These are phyloP conservation scores for Narcine bancroftii DNA, from an alignment of 2,113 vertebrate species.

Conservation along the genomic window DNA sequence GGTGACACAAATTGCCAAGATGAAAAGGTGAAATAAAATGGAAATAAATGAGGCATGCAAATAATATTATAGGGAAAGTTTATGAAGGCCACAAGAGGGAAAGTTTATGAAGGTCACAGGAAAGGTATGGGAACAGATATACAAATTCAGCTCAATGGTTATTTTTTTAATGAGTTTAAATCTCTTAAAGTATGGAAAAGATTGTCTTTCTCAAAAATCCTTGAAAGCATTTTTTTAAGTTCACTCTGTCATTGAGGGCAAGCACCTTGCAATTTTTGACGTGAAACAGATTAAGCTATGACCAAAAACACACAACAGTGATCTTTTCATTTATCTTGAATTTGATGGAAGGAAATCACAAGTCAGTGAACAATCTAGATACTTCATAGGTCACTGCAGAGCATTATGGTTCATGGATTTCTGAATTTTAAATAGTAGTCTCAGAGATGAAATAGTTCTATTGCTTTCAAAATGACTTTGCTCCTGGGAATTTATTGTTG, in stretches of 20 bases:
- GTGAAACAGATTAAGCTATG: neutral
- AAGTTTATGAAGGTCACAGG: neutral
- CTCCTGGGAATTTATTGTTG: neutral
- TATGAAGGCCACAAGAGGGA: neutral
- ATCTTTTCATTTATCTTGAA: neutral
- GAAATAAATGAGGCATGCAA: neutral
- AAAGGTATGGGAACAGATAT: neutral
- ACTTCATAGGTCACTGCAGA: neutral
- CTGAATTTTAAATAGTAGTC: neutral
- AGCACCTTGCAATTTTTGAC: neutral
- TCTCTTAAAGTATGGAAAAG: neutral
- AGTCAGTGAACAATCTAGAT: neutral
- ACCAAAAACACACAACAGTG: neutral
- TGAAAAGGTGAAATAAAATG: neutral
- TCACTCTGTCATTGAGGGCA: neutral
- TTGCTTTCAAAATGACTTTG: neutral
- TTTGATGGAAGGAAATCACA: neutral
- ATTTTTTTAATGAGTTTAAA: neutral
- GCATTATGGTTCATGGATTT: neutral
- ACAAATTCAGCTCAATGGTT: neutral
- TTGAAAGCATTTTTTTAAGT: neutral
- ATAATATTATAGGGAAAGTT: neutral
- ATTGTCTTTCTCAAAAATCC: neutral
- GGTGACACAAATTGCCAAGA: too few species aligned
- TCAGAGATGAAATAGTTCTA: neutral